These are phyloP conservation scores for Mayetiola destructor DNA, from an alignment of 2,888 invertebrate genomes.

Conservation along the genomic window DNA sequence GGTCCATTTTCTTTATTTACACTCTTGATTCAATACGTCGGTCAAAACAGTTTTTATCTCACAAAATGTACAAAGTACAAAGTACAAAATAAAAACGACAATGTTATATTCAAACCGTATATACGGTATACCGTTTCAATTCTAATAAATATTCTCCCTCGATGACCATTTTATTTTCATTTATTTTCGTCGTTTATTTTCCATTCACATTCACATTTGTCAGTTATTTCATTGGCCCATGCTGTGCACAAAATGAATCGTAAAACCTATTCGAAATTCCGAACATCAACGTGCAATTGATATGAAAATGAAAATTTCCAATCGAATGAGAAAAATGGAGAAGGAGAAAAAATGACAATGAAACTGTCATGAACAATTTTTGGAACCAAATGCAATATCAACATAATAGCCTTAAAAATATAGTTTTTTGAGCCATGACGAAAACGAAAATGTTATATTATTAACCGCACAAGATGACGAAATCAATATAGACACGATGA, in stretches of 20 bases:
- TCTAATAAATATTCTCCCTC: conserved; percentile 8
- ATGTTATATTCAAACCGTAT: conserved; percentile 9
- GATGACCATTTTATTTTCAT: conserved; percentile 10
- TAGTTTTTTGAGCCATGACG: conserved; percentile 4
- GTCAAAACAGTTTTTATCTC: no score
- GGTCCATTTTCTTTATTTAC: no score
- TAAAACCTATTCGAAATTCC: neutral
- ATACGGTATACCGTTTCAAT: neutral
- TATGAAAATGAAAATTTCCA: neutral
- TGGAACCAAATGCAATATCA: no score
- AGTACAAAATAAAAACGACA: conserved; percentile 11
- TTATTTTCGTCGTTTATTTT: neutral
- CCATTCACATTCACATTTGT: conserved; percentile 4
- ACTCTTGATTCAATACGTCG: no score
- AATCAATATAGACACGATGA: no score
- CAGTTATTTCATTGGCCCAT: neutral
- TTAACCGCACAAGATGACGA: no score
- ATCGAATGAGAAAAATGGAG: neutral
- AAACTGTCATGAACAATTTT: no score
- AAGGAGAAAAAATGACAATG: no score
- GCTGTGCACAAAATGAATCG: neutral
- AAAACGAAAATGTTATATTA: conserved; percentile 1
- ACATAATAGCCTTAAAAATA: neutral
- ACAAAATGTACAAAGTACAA: no score
- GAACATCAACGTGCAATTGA: neutral